Percentiles rank a stretch among this genome's conserved stretches.
phyloP scores from a whole-genome alignment of 2,888 invertebrate genomes.

The Cephus runcator region DNA sequence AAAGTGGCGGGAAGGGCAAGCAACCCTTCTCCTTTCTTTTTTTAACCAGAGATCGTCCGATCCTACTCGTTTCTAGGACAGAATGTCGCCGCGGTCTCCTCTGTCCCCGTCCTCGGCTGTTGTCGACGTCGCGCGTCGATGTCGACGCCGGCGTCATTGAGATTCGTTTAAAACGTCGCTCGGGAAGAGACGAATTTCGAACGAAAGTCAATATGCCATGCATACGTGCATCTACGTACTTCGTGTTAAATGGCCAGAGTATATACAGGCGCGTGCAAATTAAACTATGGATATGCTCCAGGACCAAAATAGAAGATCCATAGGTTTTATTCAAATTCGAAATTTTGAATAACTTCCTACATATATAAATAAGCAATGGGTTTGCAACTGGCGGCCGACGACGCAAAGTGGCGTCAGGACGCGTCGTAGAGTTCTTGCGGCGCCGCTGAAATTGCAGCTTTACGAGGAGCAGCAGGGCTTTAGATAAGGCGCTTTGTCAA shows the following conservation, averaged over 20 bases:
- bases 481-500: not conserved
- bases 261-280: not conserved
- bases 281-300: not conserved
- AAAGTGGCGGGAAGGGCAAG: slow-evolving; percentile 36
- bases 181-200: not conserved
- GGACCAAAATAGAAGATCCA: not conserved
- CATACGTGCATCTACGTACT: not conserved
- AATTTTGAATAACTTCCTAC: too few relatives aligned
- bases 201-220: not conserved
- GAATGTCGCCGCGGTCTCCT: not conserved
- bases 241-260: not conserved
- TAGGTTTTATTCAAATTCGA: too few relatives aligned
- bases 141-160: not conserved
- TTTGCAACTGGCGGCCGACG: not conserved
- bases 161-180: not conserved
- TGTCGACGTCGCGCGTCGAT: not conserved
- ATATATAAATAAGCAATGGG: not conserved
- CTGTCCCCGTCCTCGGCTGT: not conserved
- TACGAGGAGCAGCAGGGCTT: not conserved
- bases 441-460: not conserved
- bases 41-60: slow-evolving; percentile 8
- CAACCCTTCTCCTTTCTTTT: slow-evolving; percentile 26
- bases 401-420: not conserved
- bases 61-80: not conserved
- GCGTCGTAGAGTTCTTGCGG: not conserved